Conservation (phyloP, 2,888 invertebrate genomes). For the Agrypnus murinus region DNA sequence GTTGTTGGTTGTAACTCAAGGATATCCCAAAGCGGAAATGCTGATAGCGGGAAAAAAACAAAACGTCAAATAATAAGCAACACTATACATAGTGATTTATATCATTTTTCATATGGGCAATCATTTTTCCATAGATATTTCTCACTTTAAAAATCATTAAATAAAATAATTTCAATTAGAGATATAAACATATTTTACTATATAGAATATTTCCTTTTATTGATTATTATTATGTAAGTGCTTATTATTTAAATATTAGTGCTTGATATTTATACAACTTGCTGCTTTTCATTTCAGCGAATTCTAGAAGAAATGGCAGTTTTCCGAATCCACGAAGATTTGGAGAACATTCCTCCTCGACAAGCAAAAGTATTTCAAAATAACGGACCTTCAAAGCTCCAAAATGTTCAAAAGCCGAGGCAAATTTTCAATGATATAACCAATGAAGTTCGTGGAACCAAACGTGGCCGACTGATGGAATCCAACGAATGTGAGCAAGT, state of each 20-base stretch:
- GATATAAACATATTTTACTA: neutral
- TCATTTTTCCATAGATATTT: no score
- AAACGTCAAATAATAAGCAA: no score
- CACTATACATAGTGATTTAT: no score
- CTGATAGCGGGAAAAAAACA: no score
- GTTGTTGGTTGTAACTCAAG: no score
- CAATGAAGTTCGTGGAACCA: constrained; percentile 6
- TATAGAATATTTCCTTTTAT: neutral
- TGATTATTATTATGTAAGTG: no score
- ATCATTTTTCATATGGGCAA: no score
- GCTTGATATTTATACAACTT: no score
- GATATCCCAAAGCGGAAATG: no score
- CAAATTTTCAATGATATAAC: neutral
- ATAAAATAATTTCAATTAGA: neutral
- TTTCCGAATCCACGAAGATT: neutral
- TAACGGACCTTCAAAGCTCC: neutral
- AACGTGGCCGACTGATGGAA: neutral
- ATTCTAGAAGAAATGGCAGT: neutral
- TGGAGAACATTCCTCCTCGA: neutral
- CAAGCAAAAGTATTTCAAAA: neutral
- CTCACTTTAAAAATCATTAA: neutral
- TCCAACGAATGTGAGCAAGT: constrained; percentile 3
- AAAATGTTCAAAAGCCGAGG: neutral
- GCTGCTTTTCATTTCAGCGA: no score
- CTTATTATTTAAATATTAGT: no score